These are phyloP conservation scores for Caradrina kadenii DNA, from an alignment of 2,888 invertebrate species.

Conservation along the genomic window DNA sequence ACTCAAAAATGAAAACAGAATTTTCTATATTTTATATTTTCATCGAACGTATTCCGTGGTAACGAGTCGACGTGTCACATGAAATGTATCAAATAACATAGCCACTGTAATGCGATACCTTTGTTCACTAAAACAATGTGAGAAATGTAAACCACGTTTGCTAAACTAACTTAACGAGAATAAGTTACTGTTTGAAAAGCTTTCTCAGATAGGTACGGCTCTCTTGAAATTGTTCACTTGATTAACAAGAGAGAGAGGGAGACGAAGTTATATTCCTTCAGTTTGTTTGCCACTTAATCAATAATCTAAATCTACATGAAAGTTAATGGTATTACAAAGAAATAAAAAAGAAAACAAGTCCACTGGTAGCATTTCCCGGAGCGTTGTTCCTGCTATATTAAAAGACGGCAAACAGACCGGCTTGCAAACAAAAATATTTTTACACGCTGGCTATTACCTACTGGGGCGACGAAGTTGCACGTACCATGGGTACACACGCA, in stretches of 20 bases:
- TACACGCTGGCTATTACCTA: constrained; percentile 38
- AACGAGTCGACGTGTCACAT: constrained; percentile 12
- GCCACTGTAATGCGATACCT: constrained; percentile 54
- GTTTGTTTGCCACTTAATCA: constrained; percentile 35
- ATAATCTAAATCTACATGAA: constrained; percentile 31
- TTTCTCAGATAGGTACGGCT: constrained; percentile 71
- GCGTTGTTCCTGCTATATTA: constrained; percentile 32
- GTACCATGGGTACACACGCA: constrained; percentile 31
- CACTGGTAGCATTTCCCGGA: neutral
- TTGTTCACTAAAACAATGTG: constrained; percentile 64
- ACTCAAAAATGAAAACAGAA: constrained; percentile 29
- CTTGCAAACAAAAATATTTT: constrained; percentile 59
- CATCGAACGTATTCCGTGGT: constrained; percentile 8
- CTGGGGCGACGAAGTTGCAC: constrained; percentile 43
- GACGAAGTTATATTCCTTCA: constrained; percentile 42
- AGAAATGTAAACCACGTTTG: constrained; percentile 54
- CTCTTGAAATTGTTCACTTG: constrained; percentile 75
- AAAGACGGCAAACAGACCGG: constrained; percentile 35
- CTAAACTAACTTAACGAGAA: constrained; percentile 74
- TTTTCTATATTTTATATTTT: constrained; percentile 5
- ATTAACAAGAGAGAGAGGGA: constrained; percentile 71
- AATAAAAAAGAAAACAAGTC: neutral
- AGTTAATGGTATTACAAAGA: constrained; percentile 13
- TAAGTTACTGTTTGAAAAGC: constrained; percentile 80
- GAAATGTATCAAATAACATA: constrained; percentile 42